phyloP scores from a whole-genome alignment of 2,113 vertebrate species.

The Triplophysa tibetana region DNA sequence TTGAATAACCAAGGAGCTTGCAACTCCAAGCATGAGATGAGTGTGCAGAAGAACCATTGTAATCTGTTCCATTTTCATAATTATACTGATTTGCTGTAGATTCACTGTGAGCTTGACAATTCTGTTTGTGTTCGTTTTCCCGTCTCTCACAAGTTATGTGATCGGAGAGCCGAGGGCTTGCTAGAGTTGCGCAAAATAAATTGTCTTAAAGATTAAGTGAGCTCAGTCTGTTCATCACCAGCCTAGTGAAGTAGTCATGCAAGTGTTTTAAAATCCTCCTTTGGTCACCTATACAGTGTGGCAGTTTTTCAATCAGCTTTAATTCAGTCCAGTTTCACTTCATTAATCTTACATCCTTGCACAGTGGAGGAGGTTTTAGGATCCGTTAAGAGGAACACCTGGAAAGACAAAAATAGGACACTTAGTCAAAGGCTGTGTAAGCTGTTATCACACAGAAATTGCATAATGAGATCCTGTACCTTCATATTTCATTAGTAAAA shows the following conservation, averaged over 20 bases:
- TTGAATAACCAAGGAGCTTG: constrained; percentile 69
- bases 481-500: neutral
- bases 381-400: constrained; percentile 45
- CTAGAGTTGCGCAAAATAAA: constrained; percentile 23
- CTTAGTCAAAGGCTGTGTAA: constrained; percentile 2
- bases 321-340: constrained; percentile 30
- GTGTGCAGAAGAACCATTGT: constrained; percentile 60
- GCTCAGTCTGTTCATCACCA: constrained; percentile 42
- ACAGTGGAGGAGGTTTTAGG: constrained; percentile 16
- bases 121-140: neutral
- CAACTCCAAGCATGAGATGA: constrained; percentile 70
- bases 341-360: constrained; percentile 45
- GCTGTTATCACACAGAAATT: neutral
- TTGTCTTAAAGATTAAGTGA: constrained; percentile 11
- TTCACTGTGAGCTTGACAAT: constrained; percentile 15
- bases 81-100: neutral
- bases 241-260: constrained; percentile 20
- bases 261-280: constrained; percentile 14
- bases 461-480: neutral
- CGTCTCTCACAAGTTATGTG: constrained; percentile 12
- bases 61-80: constrained; percentile 51
- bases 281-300: constrained; percentile 3
- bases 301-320: constrained; percentile 2
- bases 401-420: constrained; percentile 28
- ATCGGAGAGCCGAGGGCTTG: constrained; percentile 12